phyloP scores from a whole-genome alignment of 2,797 vertebrate species.

The Trachurus trachurus region DNA sequence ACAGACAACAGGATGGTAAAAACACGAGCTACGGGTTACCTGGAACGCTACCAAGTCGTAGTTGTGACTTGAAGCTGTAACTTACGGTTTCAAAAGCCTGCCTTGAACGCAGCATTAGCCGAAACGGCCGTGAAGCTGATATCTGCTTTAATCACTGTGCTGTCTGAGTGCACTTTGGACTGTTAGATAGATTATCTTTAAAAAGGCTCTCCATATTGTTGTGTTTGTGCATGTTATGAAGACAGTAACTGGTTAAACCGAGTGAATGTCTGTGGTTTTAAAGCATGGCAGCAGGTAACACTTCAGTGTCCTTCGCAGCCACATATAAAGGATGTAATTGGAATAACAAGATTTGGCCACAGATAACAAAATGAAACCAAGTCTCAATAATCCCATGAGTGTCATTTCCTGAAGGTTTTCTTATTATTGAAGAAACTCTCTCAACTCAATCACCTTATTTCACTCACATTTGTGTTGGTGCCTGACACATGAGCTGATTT shows the following conservation, averaged over 20 bases:
- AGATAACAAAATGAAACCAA: conserved; percentile 37
- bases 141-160: too few relatives aligned
- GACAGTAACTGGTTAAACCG: conserved; percentile 19
- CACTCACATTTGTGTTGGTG: conserved; percentile 12
- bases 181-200: conserved; percentile 37
- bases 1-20: too few relatives aligned
- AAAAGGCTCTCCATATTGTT: conserved; percentile 33
- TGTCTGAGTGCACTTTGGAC: conserved; percentile 33
- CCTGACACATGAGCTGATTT: conserved; percentile 37
- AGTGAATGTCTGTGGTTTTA: conserved; percentile 28
- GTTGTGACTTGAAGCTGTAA: too few relatives aligned
- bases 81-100: too few relatives aligned
- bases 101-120: too few relatives aligned
- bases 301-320: conserved; percentile 56
- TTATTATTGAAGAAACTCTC: conserved; percentile 19
- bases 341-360: conserved; percentile 29
- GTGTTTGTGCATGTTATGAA: conserved; percentile 29
- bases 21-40: too few relatives aligned
- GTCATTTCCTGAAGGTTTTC: conserved; percentile 8
- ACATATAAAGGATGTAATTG: conserved; percentile 37
- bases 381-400: neutral
- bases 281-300: conserved; percentile 25
- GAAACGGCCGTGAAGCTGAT: too few relatives aligned
- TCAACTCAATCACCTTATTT: conserved; percentile 14
- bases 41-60: too few relatives aligned